Evolutionary conservation across 1,140 invertebrate genomes (phyloP).

Genomic region (Drosophila lacteicornis): DNA sequence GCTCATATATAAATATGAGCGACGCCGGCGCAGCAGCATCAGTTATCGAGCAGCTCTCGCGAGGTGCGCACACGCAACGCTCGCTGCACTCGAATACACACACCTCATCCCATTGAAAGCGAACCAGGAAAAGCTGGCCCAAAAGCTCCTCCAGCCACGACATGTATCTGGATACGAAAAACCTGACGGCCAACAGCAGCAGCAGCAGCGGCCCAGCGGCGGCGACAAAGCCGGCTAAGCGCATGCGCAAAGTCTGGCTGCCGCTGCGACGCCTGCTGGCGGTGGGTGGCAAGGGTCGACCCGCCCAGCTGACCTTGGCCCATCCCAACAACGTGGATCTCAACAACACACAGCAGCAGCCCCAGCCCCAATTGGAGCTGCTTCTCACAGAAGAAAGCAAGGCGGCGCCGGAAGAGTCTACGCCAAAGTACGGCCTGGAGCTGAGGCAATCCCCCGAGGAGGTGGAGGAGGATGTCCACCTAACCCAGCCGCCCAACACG

Average conservation of each 20-base stretch:
- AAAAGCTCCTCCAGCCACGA: slow-evolving; percentile 8
- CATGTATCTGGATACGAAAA: slow-evolving; percentile 84
- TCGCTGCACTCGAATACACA: slow-evolving; percentile 36
- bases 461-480: slow-evolving; percentile 36
- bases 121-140: slow-evolving; percentile 42
- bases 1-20: slow-evolving; percentile 83
- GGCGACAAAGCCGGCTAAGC: slow-evolving; percentile 19
- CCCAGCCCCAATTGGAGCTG: slow-evolving; percentile 12
- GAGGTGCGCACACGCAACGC: slow-evolving; percentile 81
- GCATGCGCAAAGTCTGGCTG: slow-evolving; percentile 77
- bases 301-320: slow-evolving; percentile 42
- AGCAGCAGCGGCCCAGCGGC: slow-evolving; percentile 32
- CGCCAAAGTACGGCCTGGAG: slow-evolving; percentile 45
- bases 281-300: slow-evolving; percentile 64
- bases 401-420: slow-evolving; percentile 47
- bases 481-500: slow-evolving; percentile 70
- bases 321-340: slow-evolving; percentile 83
- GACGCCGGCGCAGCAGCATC: slow-evolving; percentile 80
- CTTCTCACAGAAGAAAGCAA: slow-evolving; percentile 45
- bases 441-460: slow-evolving; percentile 31
- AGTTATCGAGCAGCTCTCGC: slow-evolving; percentile 81
- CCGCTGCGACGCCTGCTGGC: slow-evolving; percentile 68
- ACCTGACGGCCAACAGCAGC: slow-evolving; percentile 53
- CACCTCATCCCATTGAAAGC: slow-evolving; percentile 7
- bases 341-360: slow-evolving; percentile 68